phyloP scores from a whole-genome alignment of 1,140 invertebrate species.

The Megathymus violae region DNA sequence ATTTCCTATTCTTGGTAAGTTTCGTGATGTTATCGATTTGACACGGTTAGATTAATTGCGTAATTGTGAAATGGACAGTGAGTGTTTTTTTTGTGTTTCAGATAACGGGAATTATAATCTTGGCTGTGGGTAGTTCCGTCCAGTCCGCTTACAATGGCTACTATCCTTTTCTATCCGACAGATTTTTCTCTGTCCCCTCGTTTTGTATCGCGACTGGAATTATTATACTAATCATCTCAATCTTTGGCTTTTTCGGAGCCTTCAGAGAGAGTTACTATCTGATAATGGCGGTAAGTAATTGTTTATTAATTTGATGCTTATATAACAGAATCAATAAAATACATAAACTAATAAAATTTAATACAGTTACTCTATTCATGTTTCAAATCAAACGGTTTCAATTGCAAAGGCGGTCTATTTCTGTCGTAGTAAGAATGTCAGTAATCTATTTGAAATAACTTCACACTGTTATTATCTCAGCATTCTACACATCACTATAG shows the following conservation, averaged over 20 bases:
- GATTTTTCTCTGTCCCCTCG: conserved; percentile 86
- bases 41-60: conserved; percentile 23
- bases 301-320: too few relatives aligned
- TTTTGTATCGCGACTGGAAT: conserved; percentile 91
- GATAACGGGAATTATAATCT: conserved; percentile 89
- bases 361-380: too few relatives aligned
- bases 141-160: conserved; percentile 87
- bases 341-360: too few relatives aligned
- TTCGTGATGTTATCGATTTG: conserved; percentile 31
- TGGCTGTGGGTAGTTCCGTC: conserved; percentile 87
- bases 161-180: conserved; percentile 85
- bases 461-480: too few relatives aligned
- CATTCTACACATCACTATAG: too few relatives aligned
- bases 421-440: too few relatives aligned
- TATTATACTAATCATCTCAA: conserved; percentile 92
- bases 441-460: too few relatives aligned
- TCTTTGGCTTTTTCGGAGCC: conserved; percentile 95
- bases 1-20: conserved; percentile 78
- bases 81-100: conserved; percentile 68
- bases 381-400: conserved; percentile 42
- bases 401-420: conserved; percentile 35
- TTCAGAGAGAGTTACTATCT: conserved; percentile 92
- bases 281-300: conserved; percentile 88
- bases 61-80: conserved; percentile 29
- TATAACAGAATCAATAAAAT: too few relatives aligned